phyloP scores from a whole-genome alignment of 2,113 vertebrate species.

The Planiliza haematocheilus region DNA sequence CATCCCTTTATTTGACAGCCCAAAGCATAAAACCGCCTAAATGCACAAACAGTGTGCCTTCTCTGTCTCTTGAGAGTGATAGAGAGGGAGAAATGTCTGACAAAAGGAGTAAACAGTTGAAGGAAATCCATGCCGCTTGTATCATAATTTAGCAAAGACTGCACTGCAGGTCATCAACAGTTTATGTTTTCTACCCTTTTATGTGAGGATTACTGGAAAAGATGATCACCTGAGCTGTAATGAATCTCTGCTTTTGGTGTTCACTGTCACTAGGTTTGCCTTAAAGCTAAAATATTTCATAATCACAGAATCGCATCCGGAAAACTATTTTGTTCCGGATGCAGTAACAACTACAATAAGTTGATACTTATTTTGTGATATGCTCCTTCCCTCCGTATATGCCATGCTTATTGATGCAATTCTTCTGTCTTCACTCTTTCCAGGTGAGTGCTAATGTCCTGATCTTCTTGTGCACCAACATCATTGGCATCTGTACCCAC shows the following conservation, averaged over 20 bases:
- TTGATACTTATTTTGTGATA: too few species aligned
- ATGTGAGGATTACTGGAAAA: neutral
- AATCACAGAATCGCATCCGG: neutral
- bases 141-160: neutral
- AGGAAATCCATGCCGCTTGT: neutral
- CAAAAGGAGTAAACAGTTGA: neutral
- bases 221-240: neutral
- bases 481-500: conserved; percentile 96
- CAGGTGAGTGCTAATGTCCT: conserved; percentile 94
- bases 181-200: neutral
- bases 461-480: conserved; percentile 96
- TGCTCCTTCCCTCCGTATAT: too few species aligned
- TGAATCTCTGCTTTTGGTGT: neutral
- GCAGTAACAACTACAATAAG: too few species aligned
- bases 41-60: too few species aligned
- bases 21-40: too few species aligned
- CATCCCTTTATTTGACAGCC: too few species aligned
- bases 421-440: neutral
- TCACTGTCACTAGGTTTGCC: neutral
- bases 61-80: too few species aligned
- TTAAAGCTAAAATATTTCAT: neutral
- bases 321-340: too few species aligned
- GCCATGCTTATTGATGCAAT: neutral
- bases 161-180: neutral
- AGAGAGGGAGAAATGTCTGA: neutral